Conservation (phyloP, 2,888 invertebrate genomes). For the Cheilosia pagana region DNA sequence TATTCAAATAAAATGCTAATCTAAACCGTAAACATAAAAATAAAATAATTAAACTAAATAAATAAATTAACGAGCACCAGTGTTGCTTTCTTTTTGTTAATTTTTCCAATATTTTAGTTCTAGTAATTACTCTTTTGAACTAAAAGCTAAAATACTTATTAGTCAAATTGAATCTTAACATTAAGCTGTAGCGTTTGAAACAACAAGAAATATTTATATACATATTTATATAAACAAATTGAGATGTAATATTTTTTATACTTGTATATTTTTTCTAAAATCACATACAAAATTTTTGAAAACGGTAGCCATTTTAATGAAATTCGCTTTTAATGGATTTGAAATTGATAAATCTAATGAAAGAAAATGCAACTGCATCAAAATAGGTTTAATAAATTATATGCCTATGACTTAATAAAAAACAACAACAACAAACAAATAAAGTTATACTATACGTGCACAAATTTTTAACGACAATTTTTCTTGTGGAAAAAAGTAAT, state of each 20-base stretch:
- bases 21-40: slow-evolving; percentile 11
- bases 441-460: slow-evolving; percentile 44
- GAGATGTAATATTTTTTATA: slow-evolving; percentile 72
- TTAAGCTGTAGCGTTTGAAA: slow-evolving; percentile 61
- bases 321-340: slow-evolving; percentile 68
- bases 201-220: slow-evolving; percentile 47
- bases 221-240: slow-evolving; percentile 56
- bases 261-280: slow-evolving; percentile 66
- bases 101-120: slow-evolving; percentile 13
- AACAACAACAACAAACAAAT: no score
- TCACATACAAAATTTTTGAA: slow-evolving; percentile 63
- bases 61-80: slow-evolving; percentile 36
- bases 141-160: slow-evolving; percentile 33
- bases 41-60: not conserved
- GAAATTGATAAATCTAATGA: slow-evolving; percentile 28
- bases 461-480: slow-evolving; percentile 52
- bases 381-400: not conserved
- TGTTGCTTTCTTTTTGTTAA: slow-evolving; percentile 47
- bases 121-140: slow-evolving; percentile 23
- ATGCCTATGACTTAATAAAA: slow-evolving; percentile 40
- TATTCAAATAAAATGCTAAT: slow-evolving; percentile 40
- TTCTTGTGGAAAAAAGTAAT: slow-evolving; percentile 16
- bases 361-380: slow-evolving; percentile 19
- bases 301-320: slow-evolving; percentile 49
- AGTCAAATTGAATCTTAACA: slow-evolving; percentile 38